Conservation (phyloP, 2,113 vertebrate species). For the Lepus europaeus region DNA sequence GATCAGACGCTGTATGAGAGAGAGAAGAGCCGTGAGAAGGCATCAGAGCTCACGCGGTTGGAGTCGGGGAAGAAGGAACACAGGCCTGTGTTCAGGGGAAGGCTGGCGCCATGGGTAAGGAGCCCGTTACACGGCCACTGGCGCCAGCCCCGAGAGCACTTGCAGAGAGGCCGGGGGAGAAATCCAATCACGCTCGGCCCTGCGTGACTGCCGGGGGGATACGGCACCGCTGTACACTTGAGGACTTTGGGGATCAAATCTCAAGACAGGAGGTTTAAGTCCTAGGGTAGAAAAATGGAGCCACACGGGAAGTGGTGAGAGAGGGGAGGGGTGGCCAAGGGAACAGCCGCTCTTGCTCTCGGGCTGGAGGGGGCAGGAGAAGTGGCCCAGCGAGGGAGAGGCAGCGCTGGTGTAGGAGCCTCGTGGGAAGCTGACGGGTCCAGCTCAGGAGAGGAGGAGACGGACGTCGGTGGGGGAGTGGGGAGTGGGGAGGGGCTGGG, state of each 20-base stretch:
- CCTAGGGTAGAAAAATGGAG: background rate
- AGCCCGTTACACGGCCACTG: background rate
- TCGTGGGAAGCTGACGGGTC: no score
- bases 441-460: background rate
- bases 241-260: background rate
- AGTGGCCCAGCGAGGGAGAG: background rate
- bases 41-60: accelerated
- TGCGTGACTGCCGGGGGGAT: background rate
- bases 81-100: background rate
- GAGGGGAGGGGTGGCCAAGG: no score
- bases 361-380: background rate
- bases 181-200: background rate
- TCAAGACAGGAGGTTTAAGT: background rate
- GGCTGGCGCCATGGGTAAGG: background rate
- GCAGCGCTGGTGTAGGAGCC: no score
- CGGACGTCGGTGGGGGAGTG: no score
- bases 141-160: accelerated
- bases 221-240: no score
- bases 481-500: background rate
- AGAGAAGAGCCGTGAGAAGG: background rate
- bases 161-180: background rate
- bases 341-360: background rate
- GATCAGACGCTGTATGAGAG: background rate
- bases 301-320: background rate
- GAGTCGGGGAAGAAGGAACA: no score